Evolutionary conservation across 1,140 invertebrate genomes (phyloP).

Genomic region (Ptiloglossa arizonensis): DNA sequence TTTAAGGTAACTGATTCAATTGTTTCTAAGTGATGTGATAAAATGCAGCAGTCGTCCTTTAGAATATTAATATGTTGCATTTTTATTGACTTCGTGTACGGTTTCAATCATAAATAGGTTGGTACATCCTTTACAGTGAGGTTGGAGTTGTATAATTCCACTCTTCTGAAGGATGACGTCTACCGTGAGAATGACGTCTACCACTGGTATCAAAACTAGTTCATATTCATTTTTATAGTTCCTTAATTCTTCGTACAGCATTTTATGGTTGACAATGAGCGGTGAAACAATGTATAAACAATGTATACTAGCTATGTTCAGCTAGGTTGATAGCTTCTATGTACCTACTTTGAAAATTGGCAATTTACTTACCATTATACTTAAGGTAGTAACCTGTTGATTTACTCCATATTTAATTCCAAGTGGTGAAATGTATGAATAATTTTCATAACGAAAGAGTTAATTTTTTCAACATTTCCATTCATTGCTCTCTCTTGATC

Average conservation of each 20-base stretch:
- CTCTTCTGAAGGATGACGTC: not conserved
- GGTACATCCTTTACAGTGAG: not conserved
- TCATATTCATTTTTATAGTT: not conserved
- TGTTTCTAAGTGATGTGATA: not conserved
- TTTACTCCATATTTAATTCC: not conserved
- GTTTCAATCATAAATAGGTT: not conserved
- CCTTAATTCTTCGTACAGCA: not conserved
- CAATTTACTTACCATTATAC: not conserved
- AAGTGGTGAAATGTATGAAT: not conserved
- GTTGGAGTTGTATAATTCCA: not conserved
- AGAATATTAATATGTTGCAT: slow-evolving; percentile 3
- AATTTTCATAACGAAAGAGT: too few species aligned
- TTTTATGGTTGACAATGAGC: not conserved
- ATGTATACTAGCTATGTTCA: too few species aligned
- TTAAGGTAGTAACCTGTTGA: not conserved
- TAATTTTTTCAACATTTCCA: too few species aligned
- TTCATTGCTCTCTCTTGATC: too few species aligned
- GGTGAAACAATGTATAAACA: slow-evolving; percentile 10
- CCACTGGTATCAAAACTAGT: not conserved
- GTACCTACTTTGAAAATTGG: not conserved
- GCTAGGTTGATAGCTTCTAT: slow-evolving; percentile 5
- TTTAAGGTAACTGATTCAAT: not conserved
- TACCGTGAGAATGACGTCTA: not conserved
- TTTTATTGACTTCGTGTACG: not conserved
- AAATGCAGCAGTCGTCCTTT: not conserved